These are phyloP conservation scores for Mylabris phalerata DNA, from an alignment of 1,140 invertebrate genomes.

Conservation along the genomic window DNA sequence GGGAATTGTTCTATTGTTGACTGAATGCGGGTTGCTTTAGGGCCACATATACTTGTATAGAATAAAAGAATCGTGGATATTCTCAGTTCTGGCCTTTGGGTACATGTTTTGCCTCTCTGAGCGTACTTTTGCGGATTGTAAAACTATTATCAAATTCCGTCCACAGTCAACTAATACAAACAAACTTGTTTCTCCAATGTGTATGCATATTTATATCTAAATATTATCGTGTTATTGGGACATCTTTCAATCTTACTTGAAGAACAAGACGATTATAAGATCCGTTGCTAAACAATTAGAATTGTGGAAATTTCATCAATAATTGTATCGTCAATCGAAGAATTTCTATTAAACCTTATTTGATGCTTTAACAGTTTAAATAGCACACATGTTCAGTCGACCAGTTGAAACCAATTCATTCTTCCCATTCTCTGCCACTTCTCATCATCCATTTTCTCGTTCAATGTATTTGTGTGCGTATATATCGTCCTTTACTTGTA, in stretches of 20 bases:
- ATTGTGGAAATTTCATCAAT: too few relatives aligned
- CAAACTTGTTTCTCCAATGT: too few relatives aligned
- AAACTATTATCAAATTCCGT: background rate
- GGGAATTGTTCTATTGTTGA: slow-evolving; percentile 16
- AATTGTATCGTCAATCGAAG: background rate
- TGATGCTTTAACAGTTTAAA: background rate
- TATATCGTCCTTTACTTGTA: background rate
- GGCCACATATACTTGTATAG: slow-evolving; percentile 4
- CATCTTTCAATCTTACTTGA: too few relatives aligned
- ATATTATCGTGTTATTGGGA: too few relatives aligned
- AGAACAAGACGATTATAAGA: too few relatives aligned
- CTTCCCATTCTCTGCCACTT: too few relatives aligned
- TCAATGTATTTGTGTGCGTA: too few relatives aligned
- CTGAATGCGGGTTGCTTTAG: slow-evolving; percentile 14
- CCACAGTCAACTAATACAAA: too few relatives aligned
- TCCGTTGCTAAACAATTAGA: too few relatives aligned
- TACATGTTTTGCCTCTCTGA: slow-evolving; percentile 11
- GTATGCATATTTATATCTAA: too few relatives aligned
- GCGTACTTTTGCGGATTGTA: slow-evolving; percentile 13
- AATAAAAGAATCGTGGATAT: slow-evolving; percentile 13
- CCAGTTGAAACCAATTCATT: too few relatives aligned
- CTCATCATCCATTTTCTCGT: too few relatives aligned
- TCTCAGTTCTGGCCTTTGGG: slow-evolving; percentile 8
- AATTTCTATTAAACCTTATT: slow-evolving; percentile 12
- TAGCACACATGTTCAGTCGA: slow-evolving; percentile 1